These are phyloP conservation scores for Porphyrio hochstetteri DNA, from an alignment of 2,113 vertebrate genomes.

Conservation along the genomic window DNA sequence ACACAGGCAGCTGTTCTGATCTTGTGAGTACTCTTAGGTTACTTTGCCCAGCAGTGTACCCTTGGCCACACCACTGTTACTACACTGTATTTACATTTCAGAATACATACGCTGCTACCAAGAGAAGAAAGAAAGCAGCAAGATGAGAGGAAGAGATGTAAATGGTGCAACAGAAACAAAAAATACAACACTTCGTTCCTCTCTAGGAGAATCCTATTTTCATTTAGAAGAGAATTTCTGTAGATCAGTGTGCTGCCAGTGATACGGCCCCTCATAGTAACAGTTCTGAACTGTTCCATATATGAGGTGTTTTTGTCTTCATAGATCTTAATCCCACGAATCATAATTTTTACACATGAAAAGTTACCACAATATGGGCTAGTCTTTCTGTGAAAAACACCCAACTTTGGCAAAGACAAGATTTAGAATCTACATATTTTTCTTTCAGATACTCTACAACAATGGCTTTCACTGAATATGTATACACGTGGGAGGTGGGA, in stretches of 20 bases:
- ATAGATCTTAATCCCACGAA: neutral
- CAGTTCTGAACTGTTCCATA: neutral
- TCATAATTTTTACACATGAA: neutral
- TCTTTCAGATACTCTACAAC: neutral
- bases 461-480: neutral
- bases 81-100: neutral
- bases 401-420: neutral
- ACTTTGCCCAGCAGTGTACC: neutral
- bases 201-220: neutral
- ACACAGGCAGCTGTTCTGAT: neutral
- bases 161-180: neutral
- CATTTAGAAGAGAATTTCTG: neutral
- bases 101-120: neutral
- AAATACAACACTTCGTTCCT: neutral
- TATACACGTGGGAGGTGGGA: accelerated
- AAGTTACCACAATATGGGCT: neutral
- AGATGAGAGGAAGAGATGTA: neutral
- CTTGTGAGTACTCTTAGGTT: neutral
- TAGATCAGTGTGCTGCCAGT: neutral
- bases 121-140: neutral
- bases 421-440: neutral
- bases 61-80: neutral
- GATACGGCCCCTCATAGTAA: neutral
- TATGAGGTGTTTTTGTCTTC: neutral
- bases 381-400: neutral